Evolutionary conservation across 2,888 invertebrate species (phyloP).

Genomic region (Drosophila demipolita): DNA sequence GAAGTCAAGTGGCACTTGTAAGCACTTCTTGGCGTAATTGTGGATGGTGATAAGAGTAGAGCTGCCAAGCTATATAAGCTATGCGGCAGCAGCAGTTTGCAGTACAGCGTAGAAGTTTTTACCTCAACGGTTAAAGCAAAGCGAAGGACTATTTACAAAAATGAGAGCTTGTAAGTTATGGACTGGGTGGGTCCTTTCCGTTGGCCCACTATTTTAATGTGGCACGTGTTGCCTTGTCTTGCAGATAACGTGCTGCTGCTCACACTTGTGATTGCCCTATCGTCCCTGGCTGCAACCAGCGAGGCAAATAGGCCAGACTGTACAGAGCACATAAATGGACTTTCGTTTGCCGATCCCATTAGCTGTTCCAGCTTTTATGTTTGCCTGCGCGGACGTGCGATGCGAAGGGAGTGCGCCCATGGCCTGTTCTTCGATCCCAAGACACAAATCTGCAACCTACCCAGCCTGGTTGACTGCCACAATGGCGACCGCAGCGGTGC

Average conservation of each 20-base stretch:
- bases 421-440: constrained; percentile 48
- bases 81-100: not conserved
- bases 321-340: constrained; percentile 46
- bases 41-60: constrained; percentile 34
- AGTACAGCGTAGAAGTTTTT: constrained; percentile 47
- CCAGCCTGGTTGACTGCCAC: constrained; percentile 42
- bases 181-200: fast-evolving
- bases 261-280: constrained; percentile 44
- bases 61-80: constrained; percentile 41
- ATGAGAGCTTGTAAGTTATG: constrained; percentile 58
- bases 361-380: constrained; percentile 60
- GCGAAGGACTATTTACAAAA: constrained; percentile 36
- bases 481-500: constrained; percentile 48
- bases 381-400: constrained; percentile 53
- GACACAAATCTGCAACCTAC: constrained; percentile 52
- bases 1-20: constrained; percentile 40
- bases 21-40: constrained; percentile 26
- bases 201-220: not conserved
- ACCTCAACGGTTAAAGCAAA: constrained; percentile 26
- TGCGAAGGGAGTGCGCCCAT: constrained; percentile 44
- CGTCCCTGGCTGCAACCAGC: constrained; percentile 33
- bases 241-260: constrained; percentile 56
- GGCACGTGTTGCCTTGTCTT: not conserved
- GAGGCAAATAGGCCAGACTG: constrained; percentile 50
- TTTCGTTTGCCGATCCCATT: constrained; percentile 48